Conservation (phyloP, 2,113 vertebrate genomes). For the Gobiocypris rarus region DNA sequence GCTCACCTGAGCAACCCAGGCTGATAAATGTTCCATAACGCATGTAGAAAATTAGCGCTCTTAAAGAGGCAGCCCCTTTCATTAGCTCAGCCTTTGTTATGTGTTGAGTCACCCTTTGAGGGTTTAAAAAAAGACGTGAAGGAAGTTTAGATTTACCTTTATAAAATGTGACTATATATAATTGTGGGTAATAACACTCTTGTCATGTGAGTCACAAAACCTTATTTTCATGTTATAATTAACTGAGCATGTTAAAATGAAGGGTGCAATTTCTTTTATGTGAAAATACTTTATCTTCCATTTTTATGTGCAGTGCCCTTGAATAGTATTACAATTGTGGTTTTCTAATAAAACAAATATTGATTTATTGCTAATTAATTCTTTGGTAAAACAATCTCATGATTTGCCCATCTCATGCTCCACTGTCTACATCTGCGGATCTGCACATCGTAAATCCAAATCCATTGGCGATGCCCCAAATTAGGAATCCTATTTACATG, state of each 20-base stretch:
- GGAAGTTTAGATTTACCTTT: background rate
- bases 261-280: background rate
- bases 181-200: background rate
- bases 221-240: background rate
- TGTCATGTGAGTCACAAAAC: background rate
- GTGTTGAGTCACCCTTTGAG: slow-evolving; percentile 14
- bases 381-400: background rate
- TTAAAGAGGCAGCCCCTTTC: slow-evolving; percentile 14
- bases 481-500: background rate
- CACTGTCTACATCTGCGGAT: background rate
- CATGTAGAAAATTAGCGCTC: slow-evolving; percentile 48
- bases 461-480: background rate
- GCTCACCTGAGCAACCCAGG: slow-evolving; percentile 64
- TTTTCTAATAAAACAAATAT: background rate
- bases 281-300: background rate
- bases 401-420: background rate
- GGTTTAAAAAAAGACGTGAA: slow-evolving; percentile 28
- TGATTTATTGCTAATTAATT: background rate
- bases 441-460: background rate
- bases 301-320: background rate
- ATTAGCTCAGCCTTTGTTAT: slow-evolving; percentile 35
- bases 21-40: slow-evolving; percentile 13
- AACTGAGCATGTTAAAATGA: background rate
- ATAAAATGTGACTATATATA: background rate
- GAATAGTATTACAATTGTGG: background rate